phyloP scores from a whole-genome alignment of 1,140 invertebrate genomes.

The Homalodisca vitripennis region DNA sequence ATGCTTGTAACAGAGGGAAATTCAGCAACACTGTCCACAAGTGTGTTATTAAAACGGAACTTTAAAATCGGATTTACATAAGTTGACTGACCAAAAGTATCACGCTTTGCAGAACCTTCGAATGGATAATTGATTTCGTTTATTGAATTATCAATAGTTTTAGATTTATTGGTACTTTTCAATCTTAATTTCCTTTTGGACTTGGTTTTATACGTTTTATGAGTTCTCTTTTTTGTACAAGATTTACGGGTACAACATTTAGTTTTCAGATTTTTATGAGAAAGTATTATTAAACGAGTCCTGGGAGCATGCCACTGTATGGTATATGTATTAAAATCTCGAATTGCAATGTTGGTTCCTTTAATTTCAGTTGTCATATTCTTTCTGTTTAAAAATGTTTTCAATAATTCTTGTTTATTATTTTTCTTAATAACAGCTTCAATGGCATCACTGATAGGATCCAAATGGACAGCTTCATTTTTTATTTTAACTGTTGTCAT shows the following conservation, averaged over 20 bases:
- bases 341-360: too few relatives aligned
- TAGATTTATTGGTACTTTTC: neutral
- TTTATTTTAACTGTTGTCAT: too few relatives aligned
- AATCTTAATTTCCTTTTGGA: neutral
- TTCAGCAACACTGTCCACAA: neutral
- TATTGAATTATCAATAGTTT: neutral
- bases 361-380: too few relatives aligned
- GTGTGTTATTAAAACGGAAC: neutral
- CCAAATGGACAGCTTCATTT: too few relatives aligned
- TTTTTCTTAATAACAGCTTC: too few relatives aligned
- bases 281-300: neutral
- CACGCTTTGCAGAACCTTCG: neutral
- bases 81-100: neutral
- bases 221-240: neutral
- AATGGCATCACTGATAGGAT: too few relatives aligned
- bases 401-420: too few relatives aligned
- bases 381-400: too few relatives aligned
- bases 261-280: neutral
- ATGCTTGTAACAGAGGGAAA: conserved; percentile 21
- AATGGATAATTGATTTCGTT: neutral
- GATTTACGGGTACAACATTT: neutral
- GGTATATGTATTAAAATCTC: too few relatives aligned
- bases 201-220: neutral
- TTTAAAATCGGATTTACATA: neutral
- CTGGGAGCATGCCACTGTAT: too few relatives aligned